Base-by-base conservation (phyloP, 2,113 vertebrate species). In the Anarhynchus alexandrinus region DNA sequence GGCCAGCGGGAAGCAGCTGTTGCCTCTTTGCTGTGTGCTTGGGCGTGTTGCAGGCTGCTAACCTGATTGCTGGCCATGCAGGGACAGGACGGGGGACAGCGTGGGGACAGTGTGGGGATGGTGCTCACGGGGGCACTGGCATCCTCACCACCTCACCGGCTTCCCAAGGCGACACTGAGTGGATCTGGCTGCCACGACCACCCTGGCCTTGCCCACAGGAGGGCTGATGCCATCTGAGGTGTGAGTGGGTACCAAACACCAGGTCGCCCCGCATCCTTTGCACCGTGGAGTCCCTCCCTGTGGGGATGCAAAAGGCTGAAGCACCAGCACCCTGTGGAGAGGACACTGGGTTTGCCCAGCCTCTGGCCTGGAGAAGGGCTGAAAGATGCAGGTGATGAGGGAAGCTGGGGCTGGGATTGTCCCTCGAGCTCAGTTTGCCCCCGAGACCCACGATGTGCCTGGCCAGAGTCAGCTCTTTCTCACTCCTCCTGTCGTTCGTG, bases 1-100 rank as follows among this genome's bases (percentile, higher is more conserved):
- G 93, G 93, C 93, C 86, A 94, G 91, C 0, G 0, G 61, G 85
- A 59, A 95, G 94, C 94, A 96, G 91, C 95, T 96, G 96, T 79
- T 94, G 94, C 83, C 91, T 94, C 89, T 97, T 91, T 67, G 94
- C 95, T 72, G 79, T 0, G 0, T 6, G 36, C 71, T 69, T 0
- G 36, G 38, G 77, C 20, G 66, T 5, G 79, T 22, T 64, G 23
- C 64, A 38, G 89, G 92, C 94, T 40, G 66, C 32, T 36, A 67
- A 32, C 45, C 45, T 5, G n/a, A 45, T 2, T 4, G 65, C n/a
- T 83, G 90, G 73, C 47, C 34, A 16, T 0, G 2, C 21, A 26
- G 82, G 88, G 90, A 36, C 36, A 52, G 30, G 34, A 10, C 0
- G 0, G 76, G 61, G 51, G 79, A 47, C 64, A 43, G 43, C 1